Conservation (phyloP, 1,140 invertebrate genomes). For the Pinna nobilis region DNA sequence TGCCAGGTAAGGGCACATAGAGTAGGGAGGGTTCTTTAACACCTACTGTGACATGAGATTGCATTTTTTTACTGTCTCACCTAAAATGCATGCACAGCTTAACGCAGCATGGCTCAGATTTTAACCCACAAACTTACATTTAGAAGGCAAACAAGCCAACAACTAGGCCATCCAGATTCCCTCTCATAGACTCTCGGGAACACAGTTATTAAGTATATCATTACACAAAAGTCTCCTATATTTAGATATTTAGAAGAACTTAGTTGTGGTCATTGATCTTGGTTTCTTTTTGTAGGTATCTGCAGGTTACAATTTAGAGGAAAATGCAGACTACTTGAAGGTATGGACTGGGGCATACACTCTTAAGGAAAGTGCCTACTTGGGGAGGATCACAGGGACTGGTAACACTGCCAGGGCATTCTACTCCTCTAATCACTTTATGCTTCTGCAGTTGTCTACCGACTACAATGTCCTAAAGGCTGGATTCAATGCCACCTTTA, state of each 20-base stretch:
- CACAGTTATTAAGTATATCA: background rate
- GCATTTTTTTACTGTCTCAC: background rate
- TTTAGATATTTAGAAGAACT: background rate
- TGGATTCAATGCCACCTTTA: slow-evolving; percentile 12
- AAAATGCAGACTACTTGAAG: slow-evolving; percentile 17
- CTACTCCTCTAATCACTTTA: slow-evolving; percentile 22
- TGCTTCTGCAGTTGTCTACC: slow-evolving; percentile 2
- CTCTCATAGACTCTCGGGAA: background rate
- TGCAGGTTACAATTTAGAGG: background rate
- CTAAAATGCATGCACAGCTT: background rate
- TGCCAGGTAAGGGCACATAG: no score
- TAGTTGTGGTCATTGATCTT: background rate
- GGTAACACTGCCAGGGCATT: background rate
- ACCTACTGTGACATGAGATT: background rate
- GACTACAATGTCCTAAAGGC: background rate
- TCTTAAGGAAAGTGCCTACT: slow-evolving; percentile 8
- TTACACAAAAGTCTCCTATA: background rate
- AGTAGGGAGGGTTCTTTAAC: background rate
- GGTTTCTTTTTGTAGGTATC: slow-evolving; percentile 10
- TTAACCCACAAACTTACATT: no score
- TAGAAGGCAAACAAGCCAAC: no score
- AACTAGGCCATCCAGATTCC: background rate
- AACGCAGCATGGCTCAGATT: no score
- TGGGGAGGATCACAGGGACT: slow-evolving; percentile 11
- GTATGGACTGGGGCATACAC: slow-evolving; percentile 18